These are phyloP conservation scores for Scortum barcoo DNA, from an alignment of 2,113 vertebrate genomes.

Conservation along the genomic window DNA sequence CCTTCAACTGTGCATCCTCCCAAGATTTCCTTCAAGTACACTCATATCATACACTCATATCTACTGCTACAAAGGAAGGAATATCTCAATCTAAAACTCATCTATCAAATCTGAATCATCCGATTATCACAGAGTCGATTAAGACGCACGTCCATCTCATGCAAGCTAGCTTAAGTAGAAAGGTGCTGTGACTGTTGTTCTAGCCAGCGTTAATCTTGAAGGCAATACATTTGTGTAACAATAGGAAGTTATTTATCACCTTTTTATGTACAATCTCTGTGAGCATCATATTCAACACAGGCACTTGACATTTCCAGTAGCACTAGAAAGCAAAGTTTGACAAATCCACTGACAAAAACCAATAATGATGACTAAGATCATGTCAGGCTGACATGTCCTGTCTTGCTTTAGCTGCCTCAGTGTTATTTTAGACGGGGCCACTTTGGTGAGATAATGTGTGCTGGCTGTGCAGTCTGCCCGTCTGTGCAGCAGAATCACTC, in stretches of 20 bases:
- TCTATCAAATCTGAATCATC: conserved; percentile 11
- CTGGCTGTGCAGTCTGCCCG: conserved; percentile 54
- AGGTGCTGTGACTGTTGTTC: not conserved
- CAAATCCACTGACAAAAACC: conserved; percentile 9
- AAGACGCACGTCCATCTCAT: too few relatives aligned
- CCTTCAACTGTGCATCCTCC: not conserved
- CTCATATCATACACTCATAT: not conserved
- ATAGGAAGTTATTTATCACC: not conserved
- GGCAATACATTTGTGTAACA: not conserved
- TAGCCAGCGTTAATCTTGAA: not conserved
- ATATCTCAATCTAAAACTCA: too few relatives aligned
- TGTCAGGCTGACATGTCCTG: conserved; percentile 48
- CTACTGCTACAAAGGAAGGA: not conserved
- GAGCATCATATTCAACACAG: not conserved
- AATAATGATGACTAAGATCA: conserved; percentile 36
- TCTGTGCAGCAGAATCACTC: conserved; percentile 65
- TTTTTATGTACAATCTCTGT: too few relatives aligned
- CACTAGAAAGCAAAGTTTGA: conserved; percentile 5
- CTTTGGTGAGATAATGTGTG: conserved; percentile 61
- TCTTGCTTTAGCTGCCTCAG: conserved; percentile 50
- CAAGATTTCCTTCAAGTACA: not conserved
- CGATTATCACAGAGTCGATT: not conserved
- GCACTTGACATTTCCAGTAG: not conserved
- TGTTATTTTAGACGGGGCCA: conserved; percentile 57
- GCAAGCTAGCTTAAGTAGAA: not conserved